Percentiles rank a stretch among this genome's conserved stretches.
Conservation (phyloP, 1,140 invertebrate genomes). For the Fopius arisanus region DNA sequence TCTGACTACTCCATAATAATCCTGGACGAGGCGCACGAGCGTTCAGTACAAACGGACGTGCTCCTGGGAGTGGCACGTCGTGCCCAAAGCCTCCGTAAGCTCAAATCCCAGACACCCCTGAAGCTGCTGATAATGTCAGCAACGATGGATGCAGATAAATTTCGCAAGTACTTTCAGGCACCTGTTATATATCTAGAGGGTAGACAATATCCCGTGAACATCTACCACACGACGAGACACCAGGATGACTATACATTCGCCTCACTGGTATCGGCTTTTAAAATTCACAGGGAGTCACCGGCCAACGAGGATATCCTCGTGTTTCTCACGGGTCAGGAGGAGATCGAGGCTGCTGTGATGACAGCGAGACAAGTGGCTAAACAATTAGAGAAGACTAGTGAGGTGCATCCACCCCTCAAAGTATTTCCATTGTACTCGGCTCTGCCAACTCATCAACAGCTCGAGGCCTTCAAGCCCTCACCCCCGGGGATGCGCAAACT, state of each 20-base stretch:
- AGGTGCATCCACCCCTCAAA: constrained; percentile 68
- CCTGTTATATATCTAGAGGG: constrained; percentile 91
- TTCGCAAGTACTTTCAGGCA: constrained; percentile 89
- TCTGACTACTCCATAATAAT: constrained; percentile 86
- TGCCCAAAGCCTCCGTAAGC: constrained; percentile 76
- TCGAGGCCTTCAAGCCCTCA: constrained; percentile 78
- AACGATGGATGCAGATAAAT: constrained; percentile 94
- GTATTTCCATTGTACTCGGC: constrained; percentile 87
- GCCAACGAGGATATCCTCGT: constrained; percentile 87
- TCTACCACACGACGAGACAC: constrained; percentile 77
- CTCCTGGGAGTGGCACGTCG: constrained; percentile 85
- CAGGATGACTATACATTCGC: constrained; percentile 88
- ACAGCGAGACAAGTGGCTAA: constrained; percentile 80
- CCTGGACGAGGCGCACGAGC: constrained; percentile 97
- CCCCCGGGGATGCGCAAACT: constrained; percentile 81
- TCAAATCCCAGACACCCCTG: constrained; percentile 68
- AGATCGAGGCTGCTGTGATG: constrained; percentile 89
- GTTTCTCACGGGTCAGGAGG: constrained; percentile 98
- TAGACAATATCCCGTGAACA: constrained; percentile 83
- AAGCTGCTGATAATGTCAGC: constrained; percentile 93
- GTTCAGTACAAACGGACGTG: constrained; percentile 95
- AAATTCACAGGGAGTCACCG: background rate
- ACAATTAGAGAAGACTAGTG: constrained; percentile 62
- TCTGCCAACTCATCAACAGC: constrained; percentile 77
- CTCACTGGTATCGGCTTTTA: constrained; percentile 68